These are phyloP conservation scores for Lacerta viridis DNA, from an alignment of 2,797 vertebrate genomes.

Conservation along the genomic window DNA sequence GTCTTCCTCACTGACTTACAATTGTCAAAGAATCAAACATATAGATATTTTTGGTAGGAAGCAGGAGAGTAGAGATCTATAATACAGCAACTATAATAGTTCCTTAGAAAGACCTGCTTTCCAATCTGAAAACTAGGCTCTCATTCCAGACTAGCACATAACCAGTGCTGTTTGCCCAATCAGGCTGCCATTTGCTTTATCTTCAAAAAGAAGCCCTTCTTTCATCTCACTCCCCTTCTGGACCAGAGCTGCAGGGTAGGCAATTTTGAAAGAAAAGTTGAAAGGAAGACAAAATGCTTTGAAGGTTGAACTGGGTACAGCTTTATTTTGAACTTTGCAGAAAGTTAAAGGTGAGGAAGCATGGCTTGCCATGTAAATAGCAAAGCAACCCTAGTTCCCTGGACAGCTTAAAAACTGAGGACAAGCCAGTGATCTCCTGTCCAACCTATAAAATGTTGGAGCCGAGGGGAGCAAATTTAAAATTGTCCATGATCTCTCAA, in stretches of 20 bases:
- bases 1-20: neutral
- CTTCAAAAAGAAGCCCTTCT: neutral
- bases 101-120: neutral
- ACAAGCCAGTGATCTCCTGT: too few species aligned
- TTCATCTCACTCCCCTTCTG: neutral
- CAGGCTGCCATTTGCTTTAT: neutral
- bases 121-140: neutral
- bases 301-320: too few species aligned
- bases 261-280: too few species aligned
- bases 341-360: too few species aligned
- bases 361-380: too few species aligned
- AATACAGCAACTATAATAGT: neutral
- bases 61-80: neutral
- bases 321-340: too few species aligned
- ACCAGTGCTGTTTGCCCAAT: neutral
- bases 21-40: neutral
- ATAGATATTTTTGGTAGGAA: neutral
- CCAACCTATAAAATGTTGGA: too few species aligned
- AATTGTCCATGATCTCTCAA: too few species aligned
- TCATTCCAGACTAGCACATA: neutral
- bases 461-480: too few species aligned
- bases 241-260: neutral
- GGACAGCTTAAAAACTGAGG: too few species aligned
- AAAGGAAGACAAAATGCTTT: too few species aligned
- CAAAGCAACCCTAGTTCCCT: too few species aligned